Percentiles rank a stretch among this genome's conserved stretches.
These are phyloP conservation scores for Melanotaenia duboulayi DNA, from an alignment of 2,113 vertebrate species.

Conservation along the genomic window DNA sequence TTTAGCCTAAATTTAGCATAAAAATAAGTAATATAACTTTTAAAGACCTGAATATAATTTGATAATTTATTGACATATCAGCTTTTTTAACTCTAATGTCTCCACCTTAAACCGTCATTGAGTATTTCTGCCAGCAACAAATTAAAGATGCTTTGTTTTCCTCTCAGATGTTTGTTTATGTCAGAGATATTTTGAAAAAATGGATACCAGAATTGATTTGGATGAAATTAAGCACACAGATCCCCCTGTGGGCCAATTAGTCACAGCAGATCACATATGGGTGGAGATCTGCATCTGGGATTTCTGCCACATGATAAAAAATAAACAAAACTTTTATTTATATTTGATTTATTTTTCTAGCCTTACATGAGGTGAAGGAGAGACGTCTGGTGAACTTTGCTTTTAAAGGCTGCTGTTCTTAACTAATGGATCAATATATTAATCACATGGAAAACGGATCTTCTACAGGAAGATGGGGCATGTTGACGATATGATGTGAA, in stretches of 20 bases:
- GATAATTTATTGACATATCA: background rate
- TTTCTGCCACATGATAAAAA: conserved; percentile 1
- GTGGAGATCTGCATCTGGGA: conserved; percentile 20
- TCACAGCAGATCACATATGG: conserved; percentile 25
- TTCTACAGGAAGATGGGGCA: conserved; percentile 20
- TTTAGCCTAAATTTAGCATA: too few species aligned
- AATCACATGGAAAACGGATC: conserved; percentile 61
- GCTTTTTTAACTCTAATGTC: background rate
- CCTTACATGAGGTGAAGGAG: conserved; percentile 5
- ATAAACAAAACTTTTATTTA: too few species aligned
- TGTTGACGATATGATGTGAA: conserved; percentile 43
- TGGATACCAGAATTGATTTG: conserved; percentile 20
- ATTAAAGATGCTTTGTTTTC: conserved; percentile 14
- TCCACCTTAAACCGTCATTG: background rate
- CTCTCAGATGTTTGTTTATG: conserved; percentile 31
- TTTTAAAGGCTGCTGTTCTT: conserved; percentile 43
- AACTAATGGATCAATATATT: conserved; percentile 60
- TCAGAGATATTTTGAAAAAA: conserved; percentile 22
- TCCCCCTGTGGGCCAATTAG: conserved; percentile 16
- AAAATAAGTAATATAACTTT: background rate
- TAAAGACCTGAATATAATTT: background rate
- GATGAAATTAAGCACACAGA: conserved; percentile 10
- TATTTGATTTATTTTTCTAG: too few species aligned
- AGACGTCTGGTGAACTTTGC: conserved; percentile 34
- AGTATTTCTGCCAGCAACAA: conserved; percentile 9